A percentile compares a stretch with the other conserved stretches of the same genome.
Evolutionary conservation across 2,113 vertebrate genomes (phyloP).

Genomic region (Kryptolebias marmoratus): DNA sequence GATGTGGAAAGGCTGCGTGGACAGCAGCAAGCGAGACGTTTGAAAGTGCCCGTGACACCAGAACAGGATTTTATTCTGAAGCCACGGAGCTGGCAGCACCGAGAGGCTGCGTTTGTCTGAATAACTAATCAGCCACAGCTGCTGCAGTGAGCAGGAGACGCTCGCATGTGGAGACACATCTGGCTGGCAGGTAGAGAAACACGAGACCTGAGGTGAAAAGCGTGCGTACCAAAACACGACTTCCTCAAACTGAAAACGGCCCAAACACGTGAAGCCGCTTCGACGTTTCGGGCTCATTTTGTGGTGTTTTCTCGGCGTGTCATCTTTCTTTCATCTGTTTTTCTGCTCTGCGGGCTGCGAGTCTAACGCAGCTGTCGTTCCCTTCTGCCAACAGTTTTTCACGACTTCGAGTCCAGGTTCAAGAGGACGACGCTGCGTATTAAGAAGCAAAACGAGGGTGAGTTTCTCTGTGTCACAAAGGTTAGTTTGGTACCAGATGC

Average conservation of each 20-base stretch:
- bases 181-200: constrained; percentile 60
- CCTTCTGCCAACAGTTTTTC: constrained; percentile 85
- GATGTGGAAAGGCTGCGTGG: background rate
- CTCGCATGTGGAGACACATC: constrained; percentile 38
- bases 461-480: background rate
- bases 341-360: background rate
- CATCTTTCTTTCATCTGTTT: background rate
- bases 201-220: constrained; percentile 16
- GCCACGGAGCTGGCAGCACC: constrained; percentile 1
- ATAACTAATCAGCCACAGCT: constrained; percentile 55
- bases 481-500: background rate
- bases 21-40: background rate
- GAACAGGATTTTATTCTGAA: constrained; percentile 17
- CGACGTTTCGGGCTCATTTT: background rate
- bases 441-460: constrained; percentile 91
- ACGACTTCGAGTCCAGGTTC: constrained; percentile 87
- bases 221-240: constrained; percentile 22
- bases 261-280: background rate
- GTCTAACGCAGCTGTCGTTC: constrained; percentile 3
- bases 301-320: background rate
- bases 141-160: constrained; percentile 24
- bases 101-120: constrained; percentile 5
- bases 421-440: constrained; percentile 89
- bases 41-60: background rate
- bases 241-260: constrained; percentile 6